Conservation (phyloP, 2,113 vertebrate genomes). For the Laticauda colubrina region DNA sequence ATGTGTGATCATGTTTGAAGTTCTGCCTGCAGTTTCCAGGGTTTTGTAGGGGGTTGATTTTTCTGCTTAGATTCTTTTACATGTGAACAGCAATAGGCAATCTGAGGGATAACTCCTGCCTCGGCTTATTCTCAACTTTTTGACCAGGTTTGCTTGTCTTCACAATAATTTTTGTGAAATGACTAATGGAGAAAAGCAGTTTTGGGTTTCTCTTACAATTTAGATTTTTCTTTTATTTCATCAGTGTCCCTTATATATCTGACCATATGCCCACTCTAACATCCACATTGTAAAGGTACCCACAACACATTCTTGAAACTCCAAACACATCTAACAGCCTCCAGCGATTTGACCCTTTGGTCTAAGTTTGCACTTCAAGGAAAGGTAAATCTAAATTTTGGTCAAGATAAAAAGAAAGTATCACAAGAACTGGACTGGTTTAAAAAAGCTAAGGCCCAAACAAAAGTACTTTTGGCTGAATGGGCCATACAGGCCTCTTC, state of each 20-base stretch:
- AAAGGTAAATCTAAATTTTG: neutral
- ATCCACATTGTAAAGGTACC: neutral
- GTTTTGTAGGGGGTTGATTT: neutral
- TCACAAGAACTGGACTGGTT: neutral
- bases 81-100: neutral
- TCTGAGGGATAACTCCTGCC: neutral
- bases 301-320: neutral
- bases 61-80: neutral
- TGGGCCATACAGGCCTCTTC: neutral
- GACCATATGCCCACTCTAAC: neutral
- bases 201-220: neutral
- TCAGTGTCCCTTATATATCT: neutral
- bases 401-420: neutral
- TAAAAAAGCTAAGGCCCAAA: neutral
- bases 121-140: neutral
- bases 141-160: neutral
- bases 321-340: neutral
- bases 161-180: neutral
- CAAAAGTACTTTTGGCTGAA: neutral
- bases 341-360: neutral
- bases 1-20: neutral
- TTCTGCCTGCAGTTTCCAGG: neutral
- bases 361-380: neutral
- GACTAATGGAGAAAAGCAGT: neutral
- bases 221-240: neutral